Base-by-base conservation (phyloP, 2,797 vertebrate species). In the Vespertilio murinus region DNA sequence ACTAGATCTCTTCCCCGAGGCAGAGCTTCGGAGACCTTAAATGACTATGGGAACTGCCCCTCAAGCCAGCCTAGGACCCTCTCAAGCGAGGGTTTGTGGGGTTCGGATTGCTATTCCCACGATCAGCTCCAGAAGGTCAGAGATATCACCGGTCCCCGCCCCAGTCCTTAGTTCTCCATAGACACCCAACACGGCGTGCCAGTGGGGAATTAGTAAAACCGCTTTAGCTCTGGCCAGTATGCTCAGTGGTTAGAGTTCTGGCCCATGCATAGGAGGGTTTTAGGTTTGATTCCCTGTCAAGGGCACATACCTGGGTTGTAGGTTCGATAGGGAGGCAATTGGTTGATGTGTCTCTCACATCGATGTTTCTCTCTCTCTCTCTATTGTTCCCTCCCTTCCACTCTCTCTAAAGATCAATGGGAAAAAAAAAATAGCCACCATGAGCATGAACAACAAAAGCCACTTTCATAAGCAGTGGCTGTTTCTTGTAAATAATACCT, bases 11-110 rank as follows among this genome's bases (percentile, higher is more conserved):
- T 83, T 38, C 42, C 42, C 38, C 85, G 81, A 93, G 54, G 61
- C 7, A 35, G 90, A 88, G 42, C 49, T 82, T 90, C 59, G 4
- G 35, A 95, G 75, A 79, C 69, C 25, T 88, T 81, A 81, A 71
- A 70, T 92, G 88, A 78, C 49, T 16, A 0, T 42, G 83, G 91
- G 52, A 86, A 9, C 65, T 79, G 35, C 33, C 54, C 35, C 18
- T 75, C 14, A 4, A 56, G 49, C 56, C 84, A 52, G 30, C 35
- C n/a, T 14, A 71, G 71, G 64, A 49, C 30, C 52, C 59, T 74
- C 40, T 52, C n/a, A 70, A 35, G 47, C 69, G 90, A 93, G 38
- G 61, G 30, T 69, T 95, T 78, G n/a, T 69, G 47, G 47, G 54
- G 67, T 92, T 56, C 61, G 17, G 42, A 42, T 16, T 38, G 22